Conservation (phyloP, 2,113 vertebrate species). For the Gyps fulvus region DNA sequence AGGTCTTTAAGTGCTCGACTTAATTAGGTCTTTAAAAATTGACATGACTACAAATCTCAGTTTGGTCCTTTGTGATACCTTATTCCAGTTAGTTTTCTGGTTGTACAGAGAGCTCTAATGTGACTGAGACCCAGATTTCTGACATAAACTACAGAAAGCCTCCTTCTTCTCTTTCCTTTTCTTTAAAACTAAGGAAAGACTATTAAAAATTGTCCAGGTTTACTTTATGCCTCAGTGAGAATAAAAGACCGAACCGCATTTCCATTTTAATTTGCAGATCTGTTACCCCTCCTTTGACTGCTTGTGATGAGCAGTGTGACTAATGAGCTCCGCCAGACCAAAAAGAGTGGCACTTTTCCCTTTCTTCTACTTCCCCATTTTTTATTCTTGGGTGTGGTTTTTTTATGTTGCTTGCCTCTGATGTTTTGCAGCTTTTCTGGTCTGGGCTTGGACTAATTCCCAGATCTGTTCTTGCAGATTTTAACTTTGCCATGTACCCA, state of each 20-base stretch:
- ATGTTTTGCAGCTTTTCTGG: slow-evolving; percentile 65
- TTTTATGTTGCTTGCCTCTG: slow-evolving; percentile 58
- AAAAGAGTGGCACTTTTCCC: slow-evolving; percentile 54
- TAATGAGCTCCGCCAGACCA: slow-evolving; percentile 46
- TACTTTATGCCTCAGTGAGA: slow-evolving; percentile 59
- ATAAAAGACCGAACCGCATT: slow-evolving; percentile 43
- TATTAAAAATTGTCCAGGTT: slow-evolving; percentile 59
- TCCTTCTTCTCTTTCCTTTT: slow-evolving; percentile 39
- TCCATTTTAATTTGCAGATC: slow-evolving; percentile 66
- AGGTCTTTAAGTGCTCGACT: not conserved
- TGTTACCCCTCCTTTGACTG: slow-evolving; percentile 57
- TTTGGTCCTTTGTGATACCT: slow-evolving; percentile 34
- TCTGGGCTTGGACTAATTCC: slow-evolving; percentile 57
- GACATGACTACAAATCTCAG: slow-evolving; percentile 20
- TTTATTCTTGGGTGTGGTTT: slow-evolving; percentile 57
- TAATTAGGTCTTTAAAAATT: slow-evolving; percentile 61
- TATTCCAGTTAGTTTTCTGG: slow-evolving; percentile 8
- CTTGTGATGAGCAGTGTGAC: slow-evolving; percentile 57
- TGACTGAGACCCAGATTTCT: slow-evolving; percentile 34
- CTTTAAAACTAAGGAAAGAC: slow-evolving; percentile 32
- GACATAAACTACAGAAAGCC: slow-evolving; percentile 31
- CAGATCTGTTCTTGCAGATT: slow-evolving; percentile 78
- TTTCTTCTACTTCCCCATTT: slow-evolving; percentile 42
- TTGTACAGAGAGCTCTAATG: slow-evolving; percentile 11
- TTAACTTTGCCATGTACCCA: slow-evolving; percentile 93